These are phyloP conservation scores for Epinephelus coioides DNA, from an alignment of 2,797 vertebrate genomes.

Conservation along the genomic window DNA sequence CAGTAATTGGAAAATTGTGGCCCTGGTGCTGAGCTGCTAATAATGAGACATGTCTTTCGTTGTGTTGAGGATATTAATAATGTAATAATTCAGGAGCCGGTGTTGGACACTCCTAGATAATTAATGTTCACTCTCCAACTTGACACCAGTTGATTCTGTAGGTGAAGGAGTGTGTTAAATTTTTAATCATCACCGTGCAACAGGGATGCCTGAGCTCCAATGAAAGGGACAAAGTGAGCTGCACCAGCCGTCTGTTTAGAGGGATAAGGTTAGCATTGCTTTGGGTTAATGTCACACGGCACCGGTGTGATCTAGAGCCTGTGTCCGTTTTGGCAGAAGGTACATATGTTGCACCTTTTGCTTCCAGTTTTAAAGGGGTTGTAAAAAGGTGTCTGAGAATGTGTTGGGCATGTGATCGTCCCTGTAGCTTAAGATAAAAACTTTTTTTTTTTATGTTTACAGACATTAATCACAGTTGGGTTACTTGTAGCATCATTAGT, in stretches of 20 bases:
- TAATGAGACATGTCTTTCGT: constrained; percentile 80
- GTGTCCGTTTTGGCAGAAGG: constrained; percentile 9
- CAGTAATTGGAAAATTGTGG: constrained; percentile 73
- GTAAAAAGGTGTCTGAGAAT: constrained; percentile 19
- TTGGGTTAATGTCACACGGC: constrained; percentile 27
- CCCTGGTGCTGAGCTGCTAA: constrained; percentile 65
- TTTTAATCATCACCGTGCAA: constrained; percentile 77
- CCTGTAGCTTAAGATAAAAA: constrained; percentile 1
- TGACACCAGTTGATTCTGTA: constrained; percentile 86
- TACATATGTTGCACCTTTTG: constrained; percentile 7
- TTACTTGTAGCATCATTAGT: not conserved
- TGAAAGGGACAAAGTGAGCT: constrained; percentile 55
- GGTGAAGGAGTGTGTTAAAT: constrained; percentile 80
- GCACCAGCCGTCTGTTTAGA: constrained; percentile 45
- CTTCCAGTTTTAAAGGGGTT: constrained; percentile 19
- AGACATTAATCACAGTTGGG: not conserved
- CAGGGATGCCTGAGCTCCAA: constrained; percentile 50
- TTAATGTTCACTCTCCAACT: constrained; percentile 85
- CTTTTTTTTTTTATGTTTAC: not conserved
- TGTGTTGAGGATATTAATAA: constrained; percentile 84
- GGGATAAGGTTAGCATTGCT: constrained; percentile 26
- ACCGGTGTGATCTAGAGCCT: constrained; percentile 15
- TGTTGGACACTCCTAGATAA: constrained; percentile 86
- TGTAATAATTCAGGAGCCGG: constrained; percentile 80
- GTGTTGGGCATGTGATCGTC: not conserved